Evolutionary conservation across 2,797 vertebrate genomes (phyloP).

Genomic region (Potorous gilbertii): DNA sequence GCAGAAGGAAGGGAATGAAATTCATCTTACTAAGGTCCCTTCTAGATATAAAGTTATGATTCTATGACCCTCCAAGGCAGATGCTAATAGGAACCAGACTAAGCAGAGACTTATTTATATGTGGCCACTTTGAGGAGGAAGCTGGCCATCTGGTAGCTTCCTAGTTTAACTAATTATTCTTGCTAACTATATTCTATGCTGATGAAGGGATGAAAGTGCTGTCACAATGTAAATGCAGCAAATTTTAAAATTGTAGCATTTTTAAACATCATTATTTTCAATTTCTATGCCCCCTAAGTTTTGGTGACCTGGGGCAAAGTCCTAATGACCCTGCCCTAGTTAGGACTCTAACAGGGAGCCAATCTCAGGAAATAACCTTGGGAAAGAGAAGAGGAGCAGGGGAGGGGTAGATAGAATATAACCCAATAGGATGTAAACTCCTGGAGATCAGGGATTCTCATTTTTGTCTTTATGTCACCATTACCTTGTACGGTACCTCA

Average conservation of each 20-base stretch:
- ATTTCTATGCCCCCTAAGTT: background rate
- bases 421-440: background rate
- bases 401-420: background rate
- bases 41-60: background rate
- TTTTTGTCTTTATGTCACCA: background rate
- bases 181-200: background rate
- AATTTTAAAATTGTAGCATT: background rate
- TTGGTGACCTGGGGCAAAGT: background rate
- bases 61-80: background rate
- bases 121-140: background rate
- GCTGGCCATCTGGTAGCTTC: background rate
- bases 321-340: background rate
- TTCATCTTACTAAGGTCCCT: background rate
- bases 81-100: background rate
- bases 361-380: background rate
- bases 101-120: background rate
- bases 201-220: background rate
- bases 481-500: background rate
- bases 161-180: slow-evolving; percentile 1
- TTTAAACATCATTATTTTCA: background rate
- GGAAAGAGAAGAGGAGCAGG: background rate
- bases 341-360: background rate
- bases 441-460: background rate
- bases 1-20: background rate
- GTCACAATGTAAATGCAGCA: background rate